Base-by-base conservation (phyloP, 2,888 invertebrate genomes). In the Thereva unica region DNA sequence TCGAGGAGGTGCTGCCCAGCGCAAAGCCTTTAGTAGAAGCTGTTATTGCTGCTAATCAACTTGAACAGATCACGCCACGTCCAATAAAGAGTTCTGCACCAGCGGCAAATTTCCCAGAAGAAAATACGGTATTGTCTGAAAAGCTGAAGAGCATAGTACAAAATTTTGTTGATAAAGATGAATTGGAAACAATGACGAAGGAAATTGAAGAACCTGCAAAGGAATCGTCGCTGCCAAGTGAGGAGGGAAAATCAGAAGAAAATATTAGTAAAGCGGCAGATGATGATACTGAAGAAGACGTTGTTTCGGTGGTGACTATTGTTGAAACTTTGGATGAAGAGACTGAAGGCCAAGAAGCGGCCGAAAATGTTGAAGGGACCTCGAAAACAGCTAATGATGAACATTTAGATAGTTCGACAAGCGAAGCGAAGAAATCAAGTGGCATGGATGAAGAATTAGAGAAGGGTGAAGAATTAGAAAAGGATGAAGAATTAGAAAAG, bases 1-100 rank as follows among this genome's bases (percentile, higher is more conserved):
- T 76, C 0, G 79, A 79, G 49, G 74, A 75, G 0, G 74, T 75
- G 77, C n/a, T 71, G 59, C 75, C 76, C 5, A 73, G 73, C 49
- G 78, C 77, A 0, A 77, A 76, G 4, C 70, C 72, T 38, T 74
- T 78, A 73, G 41, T 75, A 6, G 72, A 75, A 9, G 64, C 69
- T 7, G 40, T 68, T 5, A 69, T 23, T 23, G 23, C 23, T 23
- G 23, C 23, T 2, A 1, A 23, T 23, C 23, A 23, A 23, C 23
- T 23, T 23, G 23, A 23, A 23, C 1, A 23, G 23, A 23, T 23
- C 2, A 23, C 23, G 1, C 23, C 23, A 23, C 2, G 1, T 23
- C 2, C 23, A 23, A 23, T 2, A 23, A 23, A 23, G 23, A 2
- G 1, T 23, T 23, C 23, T 23, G 23, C 2, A 23, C 2, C 23